Evolutionary conservation across 2,888 invertebrate species (phyloP).

Genomic region (Netelia inedita): DNA sequence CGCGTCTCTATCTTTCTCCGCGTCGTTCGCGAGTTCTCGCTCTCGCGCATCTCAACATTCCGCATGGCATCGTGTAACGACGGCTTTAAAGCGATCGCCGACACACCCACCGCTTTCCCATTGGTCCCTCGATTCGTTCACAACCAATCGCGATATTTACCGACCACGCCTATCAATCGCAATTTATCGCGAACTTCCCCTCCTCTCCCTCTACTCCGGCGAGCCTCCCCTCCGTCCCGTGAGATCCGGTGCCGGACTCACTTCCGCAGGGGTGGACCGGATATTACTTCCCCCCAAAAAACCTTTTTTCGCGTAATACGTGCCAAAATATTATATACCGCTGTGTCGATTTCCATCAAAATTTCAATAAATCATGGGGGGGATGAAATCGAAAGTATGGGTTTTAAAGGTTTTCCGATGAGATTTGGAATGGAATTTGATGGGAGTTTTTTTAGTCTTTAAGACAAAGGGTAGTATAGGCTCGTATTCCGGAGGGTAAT

Average conservation of each 20-base stretch:
- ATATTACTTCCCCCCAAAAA: not conserved
- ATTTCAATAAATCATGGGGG: too few relatives aligned
- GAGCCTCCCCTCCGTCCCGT: not conserved
- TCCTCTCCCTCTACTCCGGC: conserved; percentile 27
- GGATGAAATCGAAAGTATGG: too few relatives aligned
- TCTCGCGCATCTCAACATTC: conserved; percentile 18
- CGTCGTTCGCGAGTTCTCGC: conserved; percentile 22
- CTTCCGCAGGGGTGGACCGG: not conserved
- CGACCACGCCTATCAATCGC: conserved; percentile 67
- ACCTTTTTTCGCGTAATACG: not conserved
- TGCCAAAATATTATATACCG: not conserved
- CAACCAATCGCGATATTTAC: conserved; percentile 73
- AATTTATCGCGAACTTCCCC: conserved; percentile 55
- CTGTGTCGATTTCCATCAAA: too few relatives aligned
- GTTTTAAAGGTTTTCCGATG: not conserved
- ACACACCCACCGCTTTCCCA: conserved; percentile 59
- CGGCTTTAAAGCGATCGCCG: not conserved
- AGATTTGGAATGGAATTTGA: not conserved
- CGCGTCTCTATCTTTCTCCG: conserved; percentile 30
- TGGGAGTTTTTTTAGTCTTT: not conserved
- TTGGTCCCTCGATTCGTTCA: conserved; percentile 72
- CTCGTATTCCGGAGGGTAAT: not conserved
- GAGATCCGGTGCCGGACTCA: not conserved
- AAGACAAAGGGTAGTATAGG: not conserved
- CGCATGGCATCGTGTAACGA: conserved; percentile 19